phyloP scores from a whole-genome alignment of 2,113 vertebrate genomes.

The Phainopepla nitens region DNA sequence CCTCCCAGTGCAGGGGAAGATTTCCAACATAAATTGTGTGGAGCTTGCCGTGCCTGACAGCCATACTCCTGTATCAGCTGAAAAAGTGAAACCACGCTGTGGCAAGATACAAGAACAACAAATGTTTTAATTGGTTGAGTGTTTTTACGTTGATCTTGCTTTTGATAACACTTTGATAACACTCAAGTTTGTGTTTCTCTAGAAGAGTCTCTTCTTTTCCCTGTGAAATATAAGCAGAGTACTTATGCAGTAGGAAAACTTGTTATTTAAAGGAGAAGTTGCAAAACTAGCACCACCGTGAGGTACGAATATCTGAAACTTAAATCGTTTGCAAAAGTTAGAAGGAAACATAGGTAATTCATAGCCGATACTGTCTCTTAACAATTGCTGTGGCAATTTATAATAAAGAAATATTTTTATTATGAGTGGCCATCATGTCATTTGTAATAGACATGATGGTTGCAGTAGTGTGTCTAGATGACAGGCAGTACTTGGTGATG shows the following conservation, averaged over 20 bases:
- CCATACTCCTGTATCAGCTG: background rate
- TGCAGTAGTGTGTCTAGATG: background rate
- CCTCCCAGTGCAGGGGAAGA: background rate
- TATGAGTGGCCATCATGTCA: background rate
- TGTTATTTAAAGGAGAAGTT: background rate
- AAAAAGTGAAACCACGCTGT: background rate
- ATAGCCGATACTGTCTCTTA: background rate
- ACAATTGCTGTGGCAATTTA: background rate
- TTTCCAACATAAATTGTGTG: background rate
- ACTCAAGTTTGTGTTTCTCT: background rate
- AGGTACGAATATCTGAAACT: background rate
- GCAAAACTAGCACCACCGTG: background rate
- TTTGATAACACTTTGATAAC: background rate
- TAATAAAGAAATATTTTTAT: background rate
- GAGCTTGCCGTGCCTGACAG: background rate
- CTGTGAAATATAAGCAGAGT: background rate
- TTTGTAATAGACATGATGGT: background rate
- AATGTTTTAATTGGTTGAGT: background rate
- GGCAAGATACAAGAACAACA: background rate
- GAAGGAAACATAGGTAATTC: background rate
- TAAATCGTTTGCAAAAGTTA: background rate
- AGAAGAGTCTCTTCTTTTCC: background rate
- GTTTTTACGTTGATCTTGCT: background rate
- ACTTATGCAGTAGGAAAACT: background rate
- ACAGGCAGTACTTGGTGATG: background rate